Evolutionary conservation across 2,113 vertebrate genomes (phyloP).

Genomic region (Scophthalmus maximus): DNA sequence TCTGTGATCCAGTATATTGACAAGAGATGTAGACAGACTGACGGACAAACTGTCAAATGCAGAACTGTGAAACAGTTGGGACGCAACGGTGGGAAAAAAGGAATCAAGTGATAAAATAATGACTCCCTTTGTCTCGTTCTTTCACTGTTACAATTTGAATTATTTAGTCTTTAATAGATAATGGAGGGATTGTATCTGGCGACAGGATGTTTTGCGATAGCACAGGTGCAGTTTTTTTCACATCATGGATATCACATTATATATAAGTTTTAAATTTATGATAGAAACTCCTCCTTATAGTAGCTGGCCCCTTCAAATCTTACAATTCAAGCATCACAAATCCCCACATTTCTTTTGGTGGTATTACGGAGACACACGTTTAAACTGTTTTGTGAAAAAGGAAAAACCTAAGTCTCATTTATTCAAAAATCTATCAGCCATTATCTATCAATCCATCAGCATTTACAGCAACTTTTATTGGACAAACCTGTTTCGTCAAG

Average conservation of each 20-base stretch:
- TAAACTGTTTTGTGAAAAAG: too few species aligned
- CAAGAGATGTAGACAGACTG: conserved; percentile 3
- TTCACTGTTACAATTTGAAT: neutral
- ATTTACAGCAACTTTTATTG: too few species aligned
- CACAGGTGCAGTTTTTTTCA: neutral
- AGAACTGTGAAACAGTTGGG: neutral
- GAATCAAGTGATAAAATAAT: neutral
- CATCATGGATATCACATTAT: too few species aligned
- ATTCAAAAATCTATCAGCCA: too few species aligned
- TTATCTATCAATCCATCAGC: too few species aligned
- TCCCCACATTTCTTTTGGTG: neutral
- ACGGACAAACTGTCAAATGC: neutral
- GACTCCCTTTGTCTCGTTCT: neutral
- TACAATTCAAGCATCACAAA: neutral
- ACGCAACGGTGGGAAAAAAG: neutral
- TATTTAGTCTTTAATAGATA: neutral
- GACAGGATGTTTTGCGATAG: neutral
- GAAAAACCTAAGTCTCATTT: too few species aligned
- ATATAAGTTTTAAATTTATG: neutral
- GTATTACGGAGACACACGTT: neutral
- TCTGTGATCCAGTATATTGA: conserved; percentile 17
- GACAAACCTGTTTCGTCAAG: too few species aligned
- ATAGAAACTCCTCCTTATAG: neutral
- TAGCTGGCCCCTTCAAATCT: neutral
- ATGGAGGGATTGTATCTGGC: neutral